Percentiles rank a stretch among this genome's conserved stretches.
phyloP scores from a whole-genome alignment of 2,797 vertebrate species.

The Mus caroli region DNA sequence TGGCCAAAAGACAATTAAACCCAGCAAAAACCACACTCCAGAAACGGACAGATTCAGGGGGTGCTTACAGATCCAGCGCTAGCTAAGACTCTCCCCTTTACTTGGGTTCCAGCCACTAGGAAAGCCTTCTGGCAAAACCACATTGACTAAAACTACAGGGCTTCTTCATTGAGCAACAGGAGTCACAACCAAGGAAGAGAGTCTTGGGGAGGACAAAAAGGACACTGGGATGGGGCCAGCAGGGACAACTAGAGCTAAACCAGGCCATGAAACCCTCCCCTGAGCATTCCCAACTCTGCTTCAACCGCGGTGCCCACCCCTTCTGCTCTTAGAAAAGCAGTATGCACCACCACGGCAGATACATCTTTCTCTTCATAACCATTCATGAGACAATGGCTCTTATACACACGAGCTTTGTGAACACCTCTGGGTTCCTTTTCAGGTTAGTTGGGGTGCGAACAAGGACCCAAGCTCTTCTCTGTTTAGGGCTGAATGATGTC shows the following conservation, averaged over 20 bases:
- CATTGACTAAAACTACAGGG: not conserved
- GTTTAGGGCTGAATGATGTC: not conserved
- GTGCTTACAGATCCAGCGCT: not conserved
- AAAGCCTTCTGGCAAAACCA: not conserved
- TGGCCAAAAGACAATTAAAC: not conserved
- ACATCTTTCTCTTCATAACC: not conserved
- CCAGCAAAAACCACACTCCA: not conserved
- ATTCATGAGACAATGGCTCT: not conserved
- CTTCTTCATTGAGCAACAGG: not conserved
- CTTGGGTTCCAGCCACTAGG: not conserved
- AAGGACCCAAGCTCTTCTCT: slow-evolving; percentile 44
- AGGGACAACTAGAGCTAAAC: not conserved
- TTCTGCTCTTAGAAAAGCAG: not conserved
- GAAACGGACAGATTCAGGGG: not conserved
- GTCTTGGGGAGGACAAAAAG: not conserved
- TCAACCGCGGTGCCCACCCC: not conserved
- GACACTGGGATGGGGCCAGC: not conserved
- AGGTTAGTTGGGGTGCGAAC: slow-evolving; percentile 49
- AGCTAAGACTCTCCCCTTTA: not conserved
- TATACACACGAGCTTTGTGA: not conserved
- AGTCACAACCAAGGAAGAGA: not conserved
- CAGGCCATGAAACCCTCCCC: not conserved
- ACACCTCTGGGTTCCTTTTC: slow-evolving; percentile 47
- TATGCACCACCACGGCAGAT: not conserved
- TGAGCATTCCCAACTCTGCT: not conserved